Evolutionary conservation across 1,140 invertebrate species (phyloP).

Genomic region (Saccostrea glomerata): DNA sequence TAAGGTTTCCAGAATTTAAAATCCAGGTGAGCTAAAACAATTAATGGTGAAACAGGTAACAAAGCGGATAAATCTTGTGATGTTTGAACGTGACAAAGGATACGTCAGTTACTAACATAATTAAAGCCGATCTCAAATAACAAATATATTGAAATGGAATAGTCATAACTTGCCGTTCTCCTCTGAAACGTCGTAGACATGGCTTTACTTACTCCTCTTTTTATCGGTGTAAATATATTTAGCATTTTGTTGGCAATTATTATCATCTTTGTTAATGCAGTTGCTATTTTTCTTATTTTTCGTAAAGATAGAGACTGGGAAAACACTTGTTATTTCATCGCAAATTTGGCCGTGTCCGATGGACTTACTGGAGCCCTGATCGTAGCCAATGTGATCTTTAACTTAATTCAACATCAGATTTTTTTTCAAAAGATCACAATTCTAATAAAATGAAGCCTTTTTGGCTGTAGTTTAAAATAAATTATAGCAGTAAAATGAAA

Average conservation of each 20-base stretch:
- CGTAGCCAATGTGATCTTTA: slow-evolving; percentile 13
- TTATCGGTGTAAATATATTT: background rate
- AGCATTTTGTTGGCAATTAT: background rate
- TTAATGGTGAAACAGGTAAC: too few species aligned
- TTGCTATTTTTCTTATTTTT: background rate
- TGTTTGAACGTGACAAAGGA: too few species aligned
- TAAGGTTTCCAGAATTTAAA: too few species aligned
- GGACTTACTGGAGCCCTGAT: background rate
- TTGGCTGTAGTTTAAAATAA: too few species aligned
- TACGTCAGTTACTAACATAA: too few species aligned
- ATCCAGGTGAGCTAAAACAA: too few species aligned
- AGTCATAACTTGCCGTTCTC: background rate
- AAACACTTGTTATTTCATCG: background rate
- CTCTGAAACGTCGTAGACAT: background rate
- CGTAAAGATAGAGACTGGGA: background rate
- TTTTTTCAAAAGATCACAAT: too few species aligned
- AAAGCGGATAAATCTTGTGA: too few species aligned
- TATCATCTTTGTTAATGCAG: background rate
- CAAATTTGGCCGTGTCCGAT: background rate
- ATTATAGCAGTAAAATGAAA: too few species aligned
- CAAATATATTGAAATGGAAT: too few species aligned
- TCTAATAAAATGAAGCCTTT: too few species aligned
- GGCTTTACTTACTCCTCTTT: background rate
- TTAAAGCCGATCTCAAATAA: too few species aligned
- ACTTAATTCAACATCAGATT: background rate